Evolutionary conservation across 2,888 invertebrate species (phyloP).

Genomic region (Lasiommata megera): DNA sequence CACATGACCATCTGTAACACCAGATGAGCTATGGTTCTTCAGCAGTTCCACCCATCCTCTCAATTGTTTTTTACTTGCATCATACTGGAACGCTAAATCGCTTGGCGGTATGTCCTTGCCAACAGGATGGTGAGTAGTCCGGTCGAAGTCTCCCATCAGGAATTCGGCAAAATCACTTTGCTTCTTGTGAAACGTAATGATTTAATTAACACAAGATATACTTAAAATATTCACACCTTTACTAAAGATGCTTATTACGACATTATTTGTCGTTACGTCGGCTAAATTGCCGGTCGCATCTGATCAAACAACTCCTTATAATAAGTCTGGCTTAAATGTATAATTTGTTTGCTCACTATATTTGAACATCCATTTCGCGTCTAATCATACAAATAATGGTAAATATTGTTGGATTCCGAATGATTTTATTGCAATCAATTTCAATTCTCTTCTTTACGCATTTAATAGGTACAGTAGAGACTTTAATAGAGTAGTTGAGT

Average conservation of each 20-base stretch:
- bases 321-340: conserved; percentile 31
- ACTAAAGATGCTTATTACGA: conserved; percentile 18
- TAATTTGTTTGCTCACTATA: conserved; percentile 32
- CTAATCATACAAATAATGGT: conserved; percentile 6
- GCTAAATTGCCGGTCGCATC: conserved; percentile 22
- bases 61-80: no score
- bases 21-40: no score
- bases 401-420: background rate
- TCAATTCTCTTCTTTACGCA: background rate
- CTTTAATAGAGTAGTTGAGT: no score
- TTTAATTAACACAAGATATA: background rate
- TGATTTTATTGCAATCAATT: background rate
- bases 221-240: conserved; percentile 10
- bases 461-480: no score
- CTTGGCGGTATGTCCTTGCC: no score
- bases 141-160: no score
- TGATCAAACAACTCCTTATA: conserved; percentile 31
- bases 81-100: no score
- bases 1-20: no score
- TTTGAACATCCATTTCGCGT: conserved; percentile 8
- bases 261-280: conserved; percentile 13
- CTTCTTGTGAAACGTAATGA: background rate
- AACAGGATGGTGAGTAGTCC: no score
- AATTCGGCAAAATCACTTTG: no score
- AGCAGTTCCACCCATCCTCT: no score